Evolutionary conservation across 1,140 invertebrate species (phyloP).

Genomic region (Gonioctena quinquepunctata): DNA sequence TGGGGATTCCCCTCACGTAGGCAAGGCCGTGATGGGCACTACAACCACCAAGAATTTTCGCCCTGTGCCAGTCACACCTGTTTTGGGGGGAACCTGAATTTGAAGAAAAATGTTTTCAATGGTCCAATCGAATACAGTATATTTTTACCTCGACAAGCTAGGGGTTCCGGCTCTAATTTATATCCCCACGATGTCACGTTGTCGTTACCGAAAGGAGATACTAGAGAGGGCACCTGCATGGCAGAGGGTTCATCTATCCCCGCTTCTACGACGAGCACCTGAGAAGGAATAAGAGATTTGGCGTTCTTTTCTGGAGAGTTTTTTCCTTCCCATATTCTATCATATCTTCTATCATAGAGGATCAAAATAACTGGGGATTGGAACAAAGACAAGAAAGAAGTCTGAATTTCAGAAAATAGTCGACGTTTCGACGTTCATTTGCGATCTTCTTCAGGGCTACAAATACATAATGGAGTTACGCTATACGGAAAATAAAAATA

Average conservation of each 20-base stretch:
- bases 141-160: neutral
- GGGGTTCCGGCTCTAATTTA: neutral
- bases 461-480: too few species aligned
- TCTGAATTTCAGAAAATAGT: too few species aligned
- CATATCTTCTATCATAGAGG: too few species aligned
- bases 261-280: slow-evolving; percentile 78
- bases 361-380: too few species aligned
- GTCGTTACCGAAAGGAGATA: neutral
- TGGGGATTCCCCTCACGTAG: slow-evolving; percentile 85
- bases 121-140: neutral
- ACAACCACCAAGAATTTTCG: neutral
- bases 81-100: neutral
- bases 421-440: too few species aligned
- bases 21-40: slow-evolving; percentile 57
- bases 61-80: neutral
- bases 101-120: neutral
- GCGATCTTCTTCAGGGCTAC: too few species aligned
- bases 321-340: too few species aligned
- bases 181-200: neutral
- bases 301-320: too few species aligned
- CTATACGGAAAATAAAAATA: too few species aligned
- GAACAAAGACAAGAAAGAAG: too few species aligned
- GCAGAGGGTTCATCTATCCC: slow-evolving; percentile 52
- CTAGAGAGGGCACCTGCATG: neutral
- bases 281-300: too few species aligned